Evolutionary conservation across 2,113 vertebrate genomes (phyloP), one percentile per base, ranked within the genome.

Genomic region (Chroicocephalus ridibundus): DNA sequence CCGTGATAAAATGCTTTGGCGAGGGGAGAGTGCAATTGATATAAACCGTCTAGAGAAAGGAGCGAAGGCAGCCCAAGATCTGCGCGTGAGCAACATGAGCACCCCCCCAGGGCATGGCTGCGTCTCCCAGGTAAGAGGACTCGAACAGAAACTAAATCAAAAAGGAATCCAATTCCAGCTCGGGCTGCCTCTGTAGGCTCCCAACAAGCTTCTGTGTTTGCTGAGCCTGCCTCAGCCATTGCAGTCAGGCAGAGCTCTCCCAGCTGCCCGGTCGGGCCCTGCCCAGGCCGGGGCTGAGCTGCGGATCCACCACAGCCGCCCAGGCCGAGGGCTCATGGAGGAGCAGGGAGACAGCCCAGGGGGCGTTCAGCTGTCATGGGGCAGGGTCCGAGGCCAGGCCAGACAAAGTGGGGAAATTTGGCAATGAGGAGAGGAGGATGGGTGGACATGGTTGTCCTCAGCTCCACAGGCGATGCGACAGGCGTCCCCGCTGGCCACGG

Each of bases 401-500:
- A 11, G n/a, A 26, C 8, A 11, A 20, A 1, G 9, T 31, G 40
- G 78, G 26, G 22, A 44, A 75, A 71, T 15, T 7, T 17, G 31
- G 51, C 42, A 26, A 46, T 54, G 58, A 42, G 51, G 27, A 79
- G n/a, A 31, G 2, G 4, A n/a, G 14, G 14, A 11, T 7, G 26
- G 44, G 25, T 55, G 52, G 57, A 49, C 58, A 46, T 1, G 0
- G 4, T 5, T 90, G 66, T 25, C 70, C 32, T 75, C 46, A 32
- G 57, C 27, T 76, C 42, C 31, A 10, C 3, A 5, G 42, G n/a
- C 0, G 0, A 57, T 0, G 0, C 2, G 2, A 36, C 60, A 36
- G 57, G 13, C 0, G 1, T 11, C 15, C 24, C 32, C 0, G 1
- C 9, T 2, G 5, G 38, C 15, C 18, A 42, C 1, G 0, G 29